A percentile compares a stretch with the other conserved stretches of the same genome.
phyloP scores from a whole-genome alignment of 2,113 vertebrate species.

The Thryonomys swinderianus region DNA sequence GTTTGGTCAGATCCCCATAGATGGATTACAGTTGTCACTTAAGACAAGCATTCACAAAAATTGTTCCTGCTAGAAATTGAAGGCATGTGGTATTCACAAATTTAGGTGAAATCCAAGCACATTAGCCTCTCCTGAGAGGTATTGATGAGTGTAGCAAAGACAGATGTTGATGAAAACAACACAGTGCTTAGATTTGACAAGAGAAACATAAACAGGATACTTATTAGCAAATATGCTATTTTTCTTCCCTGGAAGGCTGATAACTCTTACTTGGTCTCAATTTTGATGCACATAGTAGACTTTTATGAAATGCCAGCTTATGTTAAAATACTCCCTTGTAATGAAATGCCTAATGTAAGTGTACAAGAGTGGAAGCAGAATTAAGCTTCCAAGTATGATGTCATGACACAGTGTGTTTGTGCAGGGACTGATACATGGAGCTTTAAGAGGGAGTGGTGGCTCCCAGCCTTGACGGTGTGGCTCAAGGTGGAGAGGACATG shows the following conservation, averaged over 20 bases:
- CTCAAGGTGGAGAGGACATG: neutral
- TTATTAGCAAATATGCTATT: neutral
- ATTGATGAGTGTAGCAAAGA: conserved; percentile 40
- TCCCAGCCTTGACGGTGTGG: neutral
- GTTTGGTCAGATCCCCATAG: neutral
- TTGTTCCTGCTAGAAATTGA: conserved; percentile 43
- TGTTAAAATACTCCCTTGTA: neutral
- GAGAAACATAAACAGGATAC: conserved; percentile 25
- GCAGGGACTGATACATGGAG: neutral
- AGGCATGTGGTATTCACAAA: conserved; percentile 7
- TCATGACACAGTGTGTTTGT: neutral
- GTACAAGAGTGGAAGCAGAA: neutral
- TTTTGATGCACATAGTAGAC: neutral
- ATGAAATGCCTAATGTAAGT: neutral
- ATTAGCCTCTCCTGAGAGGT: conserved; percentile 44
- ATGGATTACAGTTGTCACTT: conserved; percentile 50
- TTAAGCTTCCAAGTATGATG: neutral
- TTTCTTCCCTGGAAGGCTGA: neutral
- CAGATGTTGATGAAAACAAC: conserved; percentile 51
- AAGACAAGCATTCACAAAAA: conserved; percentile 11
- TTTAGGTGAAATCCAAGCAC: conserved; percentile 36
- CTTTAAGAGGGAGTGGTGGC: neutral
- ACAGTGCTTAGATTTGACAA: conserved; percentile 49
- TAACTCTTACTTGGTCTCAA: conserved; percentile 19
- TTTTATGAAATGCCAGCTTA: neutral